Base-by-base conservation (phyloP, 2,797 vertebrate genomes). In the Crenuchus spilurus region DNA sequence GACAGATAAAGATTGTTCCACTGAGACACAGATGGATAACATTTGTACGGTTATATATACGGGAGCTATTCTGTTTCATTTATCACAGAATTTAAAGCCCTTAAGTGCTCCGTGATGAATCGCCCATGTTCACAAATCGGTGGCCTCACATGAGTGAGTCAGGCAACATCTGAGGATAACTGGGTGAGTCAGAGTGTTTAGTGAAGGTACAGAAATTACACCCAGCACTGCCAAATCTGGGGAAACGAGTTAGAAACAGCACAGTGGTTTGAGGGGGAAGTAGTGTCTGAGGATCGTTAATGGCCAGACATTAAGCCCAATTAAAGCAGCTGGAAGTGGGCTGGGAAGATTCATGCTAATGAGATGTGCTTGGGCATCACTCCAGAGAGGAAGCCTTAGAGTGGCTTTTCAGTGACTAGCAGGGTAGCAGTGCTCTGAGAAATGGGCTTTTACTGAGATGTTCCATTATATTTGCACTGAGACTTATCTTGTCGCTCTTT, bases 291-390 rank as follows among this genome's bases (percentile, higher is more conserved):
- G 68, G 74, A 83, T 58, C 55, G 71, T 68, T 85, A 80, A 83
- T 83, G 84, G 85, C 78, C 70, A 84, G 74, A 77, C 75, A 87
- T 89, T 88, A 84, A 83, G 77, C 62, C 72, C 76, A 82, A 81
- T 85, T 82, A 80, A 44, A 60, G 66, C 79, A 30, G 64, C 49
- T 78, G 71, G 74, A 72, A 62, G 79, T 85, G 82, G 77, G 52
- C 42, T 82, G 78, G 52, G 72, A 60, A 86, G 74, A 87, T 77
- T 75, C 77, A 82, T 86, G 81, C 77, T 87, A 85, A 87, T 81
- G 33, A 70, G 41, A 57, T 76, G 24, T 77, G 73, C 72, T 81
- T 42, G 37, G 76, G 48, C 57, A 75, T 81, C 39, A 75, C 83
- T 88, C 69, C 74, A 80, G 77, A 81, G 62, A 71, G 55, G 20